These are phyloP conservation scores for Hippolais icterina DNA, from an alignment of 2,113 vertebrate genomes.

Conservation along the genomic window DNA sequence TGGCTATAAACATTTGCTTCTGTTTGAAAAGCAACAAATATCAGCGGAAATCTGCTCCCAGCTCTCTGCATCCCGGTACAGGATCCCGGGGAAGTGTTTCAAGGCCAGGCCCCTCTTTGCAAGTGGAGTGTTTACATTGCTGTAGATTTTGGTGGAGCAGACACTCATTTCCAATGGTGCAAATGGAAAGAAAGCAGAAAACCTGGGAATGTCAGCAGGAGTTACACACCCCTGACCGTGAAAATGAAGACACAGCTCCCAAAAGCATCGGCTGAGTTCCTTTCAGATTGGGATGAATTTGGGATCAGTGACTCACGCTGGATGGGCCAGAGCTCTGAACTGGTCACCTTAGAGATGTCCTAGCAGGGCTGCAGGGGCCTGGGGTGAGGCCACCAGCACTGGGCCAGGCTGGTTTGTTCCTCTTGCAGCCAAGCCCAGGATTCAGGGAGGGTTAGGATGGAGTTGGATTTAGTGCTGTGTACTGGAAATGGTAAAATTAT, in stretches of 20 bases:
- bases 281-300: neutral
- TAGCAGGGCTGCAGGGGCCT: neutral
- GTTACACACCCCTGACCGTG: neutral
- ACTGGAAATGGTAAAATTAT: neutral
- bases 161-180: neutral
- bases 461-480: neutral
- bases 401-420: neutral
- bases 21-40: slow-evolving; percentile 60
- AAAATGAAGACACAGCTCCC: neutral
- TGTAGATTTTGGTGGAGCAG: neutral
- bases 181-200: slow-evolving; percentile 28
- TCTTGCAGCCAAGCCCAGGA: neutral
- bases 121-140: neutral
- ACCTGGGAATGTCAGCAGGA: neutral
- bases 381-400: neutral
- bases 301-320: accelerated
- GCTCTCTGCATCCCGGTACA: neutral
- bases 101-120: neutral
- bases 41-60: slow-evolving; percentile 13
- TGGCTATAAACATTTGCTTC: slow-evolving; percentile 50
- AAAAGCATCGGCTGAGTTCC: accelerated
- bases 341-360: neutral
- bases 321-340: neutral
- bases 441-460: neutral
- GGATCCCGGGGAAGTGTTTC: neutral